Evolutionary conservation across 2,888 invertebrate species (phyloP).

Genomic region (Drosophila diplacantha): DNA sequence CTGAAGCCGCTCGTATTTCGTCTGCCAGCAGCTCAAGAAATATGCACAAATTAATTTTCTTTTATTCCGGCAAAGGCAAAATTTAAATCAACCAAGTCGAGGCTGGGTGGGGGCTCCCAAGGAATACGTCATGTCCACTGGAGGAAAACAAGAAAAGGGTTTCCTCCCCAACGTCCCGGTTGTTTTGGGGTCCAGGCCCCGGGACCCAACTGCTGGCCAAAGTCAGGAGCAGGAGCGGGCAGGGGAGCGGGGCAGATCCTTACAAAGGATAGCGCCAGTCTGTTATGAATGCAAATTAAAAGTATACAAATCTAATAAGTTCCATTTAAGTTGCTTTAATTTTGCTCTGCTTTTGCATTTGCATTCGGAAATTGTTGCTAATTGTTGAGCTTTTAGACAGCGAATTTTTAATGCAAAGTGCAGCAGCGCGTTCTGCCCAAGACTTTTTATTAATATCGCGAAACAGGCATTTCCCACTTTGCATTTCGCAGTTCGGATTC

Average conservation of each 20-base stretch:
- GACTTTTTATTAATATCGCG: constrained; percentile 51
- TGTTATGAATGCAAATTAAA: constrained; percentile 77
- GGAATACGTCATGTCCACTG: constrained; percentile 70
- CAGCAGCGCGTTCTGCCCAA: constrained; percentile 29
- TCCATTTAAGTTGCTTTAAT: constrained; percentile 73
- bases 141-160: constrained; percentile 67
- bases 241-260: constrained; percentile 30
- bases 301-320: constrained; percentile 77
- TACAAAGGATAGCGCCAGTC: constrained; percentile 36
- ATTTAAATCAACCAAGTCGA: constrained; percentile 65
- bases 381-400: constrained; percentile 71
- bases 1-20: constrained; percentile 62
- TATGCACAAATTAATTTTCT: constrained; percentile 74
- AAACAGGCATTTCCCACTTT: constrained; percentile 33
- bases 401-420: constrained; percentile 72
- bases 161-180: constrained; percentile 24
- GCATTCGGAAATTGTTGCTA: constrained; percentile 68
- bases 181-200: constrained; percentile 26
- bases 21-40: constrained; percentile 67
- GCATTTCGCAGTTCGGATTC: constrained; percentile 31
- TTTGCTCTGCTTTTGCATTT: constrained; percentile 51
- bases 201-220: constrained; percentile 38
- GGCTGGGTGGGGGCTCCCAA: constrained; percentile 3
- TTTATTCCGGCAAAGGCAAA: constrained; percentile 65
- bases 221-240: constrained; percentile 8